Evolutionary conservation across 1,140 invertebrate species (phyloP), one percentile per base, ranked within the genome.

Genomic region (Rhagoletis zephyria): DNA sequence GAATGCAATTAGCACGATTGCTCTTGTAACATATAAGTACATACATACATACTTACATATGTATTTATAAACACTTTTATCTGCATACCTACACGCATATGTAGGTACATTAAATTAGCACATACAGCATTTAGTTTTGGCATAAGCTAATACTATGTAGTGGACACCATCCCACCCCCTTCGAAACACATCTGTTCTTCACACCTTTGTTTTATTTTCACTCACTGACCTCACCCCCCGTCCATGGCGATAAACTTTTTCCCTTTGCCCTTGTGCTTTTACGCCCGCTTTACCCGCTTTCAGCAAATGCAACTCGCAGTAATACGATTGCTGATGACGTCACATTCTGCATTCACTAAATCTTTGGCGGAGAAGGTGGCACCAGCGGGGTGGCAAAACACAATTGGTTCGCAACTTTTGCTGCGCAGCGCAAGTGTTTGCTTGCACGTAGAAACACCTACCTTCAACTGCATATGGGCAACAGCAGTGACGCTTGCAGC

Each of bases 331-430:
- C 42, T 42, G 85, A 48, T 86, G 85, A 63, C 85, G 85, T 86
- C 85, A 65, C 30, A 45, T 61, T 51, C n/a, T 19, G 40, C 60
- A 86, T 86, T 65, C 85, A 48, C 63, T 65, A n/a, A 81, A 81
- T 12, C 74, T 56, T 81, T 81, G 19, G 9, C 48, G 16, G 30
- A 67, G 48, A 51, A 9, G 74, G 45, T 74, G 42, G 40, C 14
- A 59, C 1, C 48, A 81, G 19, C 7, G 74, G 74, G 74, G 74
- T 67, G 65, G 3, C 6, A 19, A 30, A 67, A 81, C 74, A 81
- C 48, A 59, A 56, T 59, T 56, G 30, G 48, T 60, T 61, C 85
- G 85, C 85, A 65, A 59, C 87, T 88, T 88, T 88, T 88, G 85
- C 64, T 88, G 65, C 81, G 67, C 74, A 81, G 74, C 74, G 74